Evolutionary conservation across 1,140 invertebrate genomes (phyloP).

Genomic region (Rhynchophorus ferrugineus): DNA sequence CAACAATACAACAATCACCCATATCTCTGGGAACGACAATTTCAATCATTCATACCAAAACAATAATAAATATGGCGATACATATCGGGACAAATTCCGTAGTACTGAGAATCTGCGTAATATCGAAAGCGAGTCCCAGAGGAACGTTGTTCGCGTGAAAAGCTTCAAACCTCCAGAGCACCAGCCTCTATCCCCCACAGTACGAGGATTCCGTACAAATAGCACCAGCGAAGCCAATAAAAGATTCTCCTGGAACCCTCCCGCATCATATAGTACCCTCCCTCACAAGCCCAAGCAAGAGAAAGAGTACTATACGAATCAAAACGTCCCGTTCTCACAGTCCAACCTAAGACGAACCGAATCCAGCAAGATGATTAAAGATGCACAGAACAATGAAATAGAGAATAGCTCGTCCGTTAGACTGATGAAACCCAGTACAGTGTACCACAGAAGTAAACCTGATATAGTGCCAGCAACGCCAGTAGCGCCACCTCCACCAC

Average conservation of each 20-base stretch:
- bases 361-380: slow-evolving; percentile 21
- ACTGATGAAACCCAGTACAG: background rate
- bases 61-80: slow-evolving; percentile 1
- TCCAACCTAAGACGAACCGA: slow-evolving; percentile 31
- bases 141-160: slow-evolving; percentile 29
- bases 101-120: slow-evolving; percentile 14
- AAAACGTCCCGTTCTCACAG: slow-evolving; percentile 33
- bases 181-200: slow-evolving; percentile 25
- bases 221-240: slow-evolving; percentile 18
- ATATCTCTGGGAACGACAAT: slow-evolving; percentile 25
- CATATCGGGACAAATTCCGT: slow-evolving; percentile 8
- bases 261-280: slow-evolving; percentile 17
- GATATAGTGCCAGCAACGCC: background rate
- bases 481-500: slow-evolving; percentile 40
- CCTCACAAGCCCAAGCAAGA: slow-evolving; percentile 20
- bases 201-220: slow-evolving; percentile 33
- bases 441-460: background rate
- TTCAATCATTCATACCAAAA: slow-evolving; percentile 3
- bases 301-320: slow-evolving; percentile 24
- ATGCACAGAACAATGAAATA: slow-evolving; percentile 1
- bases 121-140: slow-evolving; percentile 13
- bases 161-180: slow-evolving; percentile 26
- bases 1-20: slow-evolving; percentile 33
- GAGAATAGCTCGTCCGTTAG: slow-evolving; percentile 5
- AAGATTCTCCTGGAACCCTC: slow-evolving; percentile 27